A percentile compares a stretch with the other conserved stretches of the same genome.
phyloP scores from a whole-genome alignment of 2,113 vertebrate species.

The Baryphthengus martii region DNA sequence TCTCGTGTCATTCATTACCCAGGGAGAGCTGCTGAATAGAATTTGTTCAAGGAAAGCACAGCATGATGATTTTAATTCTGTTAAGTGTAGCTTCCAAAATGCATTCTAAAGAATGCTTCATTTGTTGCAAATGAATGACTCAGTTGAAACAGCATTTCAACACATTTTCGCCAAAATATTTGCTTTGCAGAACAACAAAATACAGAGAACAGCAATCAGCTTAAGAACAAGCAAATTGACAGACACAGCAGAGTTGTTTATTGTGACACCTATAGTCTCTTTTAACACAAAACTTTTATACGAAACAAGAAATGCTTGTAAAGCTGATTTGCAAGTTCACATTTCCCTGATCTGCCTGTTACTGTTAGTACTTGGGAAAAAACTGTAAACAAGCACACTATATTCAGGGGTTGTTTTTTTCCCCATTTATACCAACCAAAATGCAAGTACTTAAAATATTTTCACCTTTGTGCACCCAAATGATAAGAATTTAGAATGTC shows the following conservation, averaged over 20 bases:
- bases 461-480: neutral
- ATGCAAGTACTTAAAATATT: neutral
- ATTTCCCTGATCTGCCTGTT: neutral
- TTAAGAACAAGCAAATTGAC: neutral
- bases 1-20: neutral
- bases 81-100: conserved; percentile 1
- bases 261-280: neutral
- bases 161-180: conserved; percentile 34
- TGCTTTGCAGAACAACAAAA: neutral
- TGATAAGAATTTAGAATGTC: neutral
- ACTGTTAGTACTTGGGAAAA: neutral
- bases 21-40: neutral
- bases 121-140: conserved; percentile 28
- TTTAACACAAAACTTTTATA: neutral
- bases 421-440: neutral
- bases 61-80: neutral
- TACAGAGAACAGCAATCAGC: neutral
- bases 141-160: conserved; percentile 18
- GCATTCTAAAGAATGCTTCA: conserved; percentile 26
- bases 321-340: neutral
- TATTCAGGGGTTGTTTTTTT: neutral
- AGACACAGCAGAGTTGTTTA: neutral
- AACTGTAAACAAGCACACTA: neutral
- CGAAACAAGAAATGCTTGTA: neutral
- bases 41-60: conserved; percentile 6